phyloP scores from a whole-genome alignment of 2,113 vertebrate genomes.

The Danio rerio region GRCz12tu NC_133181.1:39670501-39671000 shows the following conservation, averaged over 20 bases:
- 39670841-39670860: conserved; percentile 17
- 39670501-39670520: conserved; percentile 75
- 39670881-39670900: conserved; percentile 8
- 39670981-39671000: not conserved
- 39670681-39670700: conserved; percentile 59
- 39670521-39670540: conserved; percentile 78
- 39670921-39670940: too few species aligned
- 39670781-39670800: conserved; percentile 51
- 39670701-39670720: conserved; percentile 61
- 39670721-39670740: conserved; percentile 59
- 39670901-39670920: not conserved
- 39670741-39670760: conserved; percentile 61
- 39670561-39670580: conserved; percentile 72
- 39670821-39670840: conserved; percentile 22
- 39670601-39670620: conserved; percentile 68
- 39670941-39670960: not conserved
- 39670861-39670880: conserved; percentile 14
- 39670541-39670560: conserved; percentile 77
- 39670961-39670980: not conserved
- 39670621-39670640: conserved; percentile 68
- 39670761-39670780: conserved; percentile 64
- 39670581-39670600: conserved; percentile 71
- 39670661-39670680: conserved; percentile 60
- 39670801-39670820: conserved; percentile 21
- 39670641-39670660: conserved; percentile 64